Evolutionary conservation across 2,797 vertebrate species (phyloP).

Genomic region (Antennarius maculatus): DNA sequence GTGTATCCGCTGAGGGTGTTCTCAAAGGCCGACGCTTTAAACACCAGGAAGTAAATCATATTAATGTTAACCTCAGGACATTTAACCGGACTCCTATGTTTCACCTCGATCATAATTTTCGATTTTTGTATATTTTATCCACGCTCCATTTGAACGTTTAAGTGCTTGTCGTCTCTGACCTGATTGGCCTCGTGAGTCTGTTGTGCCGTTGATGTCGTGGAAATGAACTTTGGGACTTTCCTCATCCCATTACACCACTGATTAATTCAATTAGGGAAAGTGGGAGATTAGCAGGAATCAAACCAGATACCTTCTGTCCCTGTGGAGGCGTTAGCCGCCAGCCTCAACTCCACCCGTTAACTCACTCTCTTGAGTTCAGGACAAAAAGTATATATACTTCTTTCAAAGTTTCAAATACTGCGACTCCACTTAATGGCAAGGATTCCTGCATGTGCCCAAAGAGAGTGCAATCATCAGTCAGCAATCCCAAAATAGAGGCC

Average conservation of each 20-base stretch:
- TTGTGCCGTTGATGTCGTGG: constrained; percentile 10
- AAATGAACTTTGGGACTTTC: constrained; percentile 44
- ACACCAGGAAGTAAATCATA: constrained; percentile 23
- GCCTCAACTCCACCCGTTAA: not conserved
- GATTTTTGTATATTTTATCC: constrained; percentile 2
- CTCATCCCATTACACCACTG: constrained; percentile 63
- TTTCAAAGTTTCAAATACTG: constrained; percentile 9
- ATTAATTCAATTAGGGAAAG: constrained; percentile 75
- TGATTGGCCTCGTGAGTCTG: constrained; percentile 35
- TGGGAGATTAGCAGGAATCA: constrained; percentile 66
- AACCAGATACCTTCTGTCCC: constrained; percentile 63
- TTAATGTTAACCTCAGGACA: not conserved
- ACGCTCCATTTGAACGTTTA: not conserved
- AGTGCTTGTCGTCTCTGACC: constrained; percentile 16
- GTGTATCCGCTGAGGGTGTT: not conserved
- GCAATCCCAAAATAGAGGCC: constrained; percentile 67
- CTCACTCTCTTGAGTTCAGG: constrained; percentile 25
- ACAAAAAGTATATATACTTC: not conserved
- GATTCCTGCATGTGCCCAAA: constrained; percentile 36
- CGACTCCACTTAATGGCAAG: constrained; percentile 45
- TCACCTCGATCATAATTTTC: constrained; percentile 4
- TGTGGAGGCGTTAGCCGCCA: constrained; percentile 23
- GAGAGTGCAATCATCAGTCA: constrained; percentile 53
- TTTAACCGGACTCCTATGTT: not conserved
- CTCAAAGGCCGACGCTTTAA: constrained; percentile 10